Conservation (phyloP, 2,888 invertebrate species). For the Stenolophus ochropezus region DNA sequence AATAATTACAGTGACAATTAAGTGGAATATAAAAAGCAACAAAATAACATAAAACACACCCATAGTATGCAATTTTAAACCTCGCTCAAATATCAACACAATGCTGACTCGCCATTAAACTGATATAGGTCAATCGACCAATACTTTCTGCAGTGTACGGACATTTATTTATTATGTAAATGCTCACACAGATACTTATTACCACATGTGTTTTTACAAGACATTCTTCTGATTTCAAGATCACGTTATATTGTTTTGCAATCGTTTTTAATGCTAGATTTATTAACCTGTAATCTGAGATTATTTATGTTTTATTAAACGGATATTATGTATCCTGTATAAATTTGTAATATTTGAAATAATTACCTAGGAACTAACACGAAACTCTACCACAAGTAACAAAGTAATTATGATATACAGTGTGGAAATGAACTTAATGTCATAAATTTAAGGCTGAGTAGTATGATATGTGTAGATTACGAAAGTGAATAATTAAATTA, state of each 20-base stretch:
- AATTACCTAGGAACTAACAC: not conserved
- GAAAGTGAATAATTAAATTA: no score
- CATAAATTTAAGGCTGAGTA: no score
- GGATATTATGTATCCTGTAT: not conserved
- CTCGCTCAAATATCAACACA: not conserved
- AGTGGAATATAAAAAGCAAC: not conserved
- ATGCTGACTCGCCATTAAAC: not conserved
- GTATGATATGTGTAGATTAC: no score
- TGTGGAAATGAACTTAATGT: no score
- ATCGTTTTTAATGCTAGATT: not conserved
- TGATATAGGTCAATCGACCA: constrained; percentile 13
- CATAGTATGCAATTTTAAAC: not conserved
- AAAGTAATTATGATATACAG: no score
- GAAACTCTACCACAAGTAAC: no score
- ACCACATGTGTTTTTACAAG: constrained; percentile 4
- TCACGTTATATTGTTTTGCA: constrained; percentile 7
- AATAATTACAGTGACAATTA: not conserved
- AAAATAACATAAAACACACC: no score
- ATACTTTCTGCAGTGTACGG: not conserved
- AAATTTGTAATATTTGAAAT: not conserved
- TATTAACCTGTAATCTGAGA: not conserved
- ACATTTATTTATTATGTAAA: constrained; percentile 14
- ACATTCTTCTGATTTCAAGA: constrained; percentile 34
- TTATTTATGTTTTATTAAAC: not conserved
- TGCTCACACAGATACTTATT: constrained; percentile 2